phyloP scores from a whole-genome alignment of 2,888 invertebrate genomes.

The Cecidostiba fungosa region DNA sequence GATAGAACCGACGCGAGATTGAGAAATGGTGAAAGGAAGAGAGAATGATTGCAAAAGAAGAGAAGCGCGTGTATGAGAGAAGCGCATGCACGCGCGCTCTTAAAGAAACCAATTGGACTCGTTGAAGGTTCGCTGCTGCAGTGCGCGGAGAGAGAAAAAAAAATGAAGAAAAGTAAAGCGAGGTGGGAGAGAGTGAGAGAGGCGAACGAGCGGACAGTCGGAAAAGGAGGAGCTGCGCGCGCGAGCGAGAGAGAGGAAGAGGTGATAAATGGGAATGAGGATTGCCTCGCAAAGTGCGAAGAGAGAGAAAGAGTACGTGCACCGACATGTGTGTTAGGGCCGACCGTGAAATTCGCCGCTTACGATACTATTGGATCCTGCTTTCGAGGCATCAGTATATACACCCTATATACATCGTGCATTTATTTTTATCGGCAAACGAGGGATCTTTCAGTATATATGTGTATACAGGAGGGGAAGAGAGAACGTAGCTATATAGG shows the following conservation, averaged over 20 bases:
- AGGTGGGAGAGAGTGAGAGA: slow-evolving; percentile 56
- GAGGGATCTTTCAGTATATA: background rate
- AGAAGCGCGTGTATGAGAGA: slow-evolving; percentile 12
- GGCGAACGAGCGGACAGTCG: slow-evolving; percentile 66
- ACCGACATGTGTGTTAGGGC: background rate
- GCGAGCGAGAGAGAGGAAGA: slow-evolving; percentile 67
- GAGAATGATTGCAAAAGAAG: slow-evolving; percentile 26
- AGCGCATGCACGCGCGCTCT: slow-evolving; percentile 58
- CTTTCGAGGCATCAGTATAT: background rate
- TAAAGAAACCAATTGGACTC: slow-evolving; percentile 75
- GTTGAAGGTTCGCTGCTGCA: slow-evolving; percentile 68
- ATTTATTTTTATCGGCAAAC: slow-evolving; percentile 6
- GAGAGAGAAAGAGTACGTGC: background rate
- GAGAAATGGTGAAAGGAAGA: slow-evolving; percentile 54
- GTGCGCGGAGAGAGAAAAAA: slow-evolving; percentile 42
- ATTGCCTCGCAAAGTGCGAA: slow-evolving; percentile 74
- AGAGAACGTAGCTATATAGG: too few species aligned
- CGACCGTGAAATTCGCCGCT: slow-evolving; percentile 13
- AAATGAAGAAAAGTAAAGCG: slow-evolving; percentile 61
- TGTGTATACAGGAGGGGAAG: background rate
- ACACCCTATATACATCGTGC: background rate
- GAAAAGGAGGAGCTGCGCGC: slow-evolving; percentile 67
- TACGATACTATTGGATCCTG: background rate
- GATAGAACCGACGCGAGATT: slow-evolving; percentile 47
- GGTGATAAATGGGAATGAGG: slow-evolving; percentile 79